Percentiles rank a stretch among this genome's conserved stretches.
Conservation (phyloP, 2,113 vertebrate genomes). For the Heterocephalus glaber region DNA sequence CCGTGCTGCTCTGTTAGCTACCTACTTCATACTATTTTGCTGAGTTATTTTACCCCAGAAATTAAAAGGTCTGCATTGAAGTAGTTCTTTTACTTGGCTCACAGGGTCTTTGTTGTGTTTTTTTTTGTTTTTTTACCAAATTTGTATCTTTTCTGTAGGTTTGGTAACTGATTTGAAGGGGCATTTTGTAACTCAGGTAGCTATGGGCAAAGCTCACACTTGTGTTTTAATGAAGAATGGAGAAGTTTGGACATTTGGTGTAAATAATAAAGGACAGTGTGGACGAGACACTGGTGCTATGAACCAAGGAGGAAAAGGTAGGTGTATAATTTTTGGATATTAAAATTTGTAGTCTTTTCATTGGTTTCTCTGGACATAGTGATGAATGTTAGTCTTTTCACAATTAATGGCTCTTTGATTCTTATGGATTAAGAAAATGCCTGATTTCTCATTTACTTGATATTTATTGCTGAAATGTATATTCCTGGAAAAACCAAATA, state of each 20-base stretch:
- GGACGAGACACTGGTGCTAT: constrained; percentile 97
- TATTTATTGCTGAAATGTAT: not conserved
- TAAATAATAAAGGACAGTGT: constrained; percentile 99
- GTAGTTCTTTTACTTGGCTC: not conserved
- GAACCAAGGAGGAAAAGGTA: constrained; percentile 97
- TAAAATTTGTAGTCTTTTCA: constrained; percentile 13
- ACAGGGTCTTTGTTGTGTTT: constrained; percentile 40
- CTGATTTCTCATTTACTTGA: constrained; percentile 50
- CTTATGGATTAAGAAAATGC: constrained; percentile 28
- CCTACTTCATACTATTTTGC: not conserved
- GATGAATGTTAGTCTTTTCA: not conserved
- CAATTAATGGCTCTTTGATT: constrained; percentile 8
- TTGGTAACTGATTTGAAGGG: constrained; percentile 98
- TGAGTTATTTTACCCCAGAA: constrained; percentile 24
- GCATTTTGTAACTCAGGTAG: constrained; percentile 97
- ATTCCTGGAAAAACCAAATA: not conserved
- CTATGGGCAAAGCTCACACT: constrained; percentile 99
- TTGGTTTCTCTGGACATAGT: not conserved
- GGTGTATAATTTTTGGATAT: constrained; percentile 22
- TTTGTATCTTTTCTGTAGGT: constrained; percentile 85
- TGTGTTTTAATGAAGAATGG: constrained; percentile 97
- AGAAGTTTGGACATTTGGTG: constrained; percentile 98
- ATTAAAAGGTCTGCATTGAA: not conserved
- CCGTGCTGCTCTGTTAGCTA: not conserved
- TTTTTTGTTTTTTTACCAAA: constrained; percentile 45